Evolutionary conservation across 2,113 vertebrate genomes (phyloP).

Genomic region (Capreolus pygargus): DNA sequence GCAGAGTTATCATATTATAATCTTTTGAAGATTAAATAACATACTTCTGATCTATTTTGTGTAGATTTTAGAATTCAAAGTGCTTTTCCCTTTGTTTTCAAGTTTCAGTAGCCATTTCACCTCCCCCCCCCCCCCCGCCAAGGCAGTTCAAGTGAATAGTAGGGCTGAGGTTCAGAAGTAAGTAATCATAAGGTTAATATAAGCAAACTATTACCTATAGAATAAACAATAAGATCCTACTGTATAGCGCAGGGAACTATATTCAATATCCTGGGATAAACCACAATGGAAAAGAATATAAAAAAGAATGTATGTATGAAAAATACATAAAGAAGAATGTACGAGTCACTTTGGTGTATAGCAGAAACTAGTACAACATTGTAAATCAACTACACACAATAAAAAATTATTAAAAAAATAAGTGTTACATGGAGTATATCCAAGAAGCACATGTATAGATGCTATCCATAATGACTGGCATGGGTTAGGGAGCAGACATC

Average conservation of each 20-base stretch:
- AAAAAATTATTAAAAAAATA: neutral
- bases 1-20: neutral
- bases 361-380: neutral
- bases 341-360: neutral
- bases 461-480: rapidly evolving
- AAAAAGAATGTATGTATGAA: neutral
- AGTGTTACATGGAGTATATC: neutral
- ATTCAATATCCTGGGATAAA: neutral
- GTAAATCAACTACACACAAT: neutral
- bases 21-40: neutral
- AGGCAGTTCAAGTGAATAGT: neutral
- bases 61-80: neutral
- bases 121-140: no score
- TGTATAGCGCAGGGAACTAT: neutral
- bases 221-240: neutral
- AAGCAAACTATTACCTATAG: neutral
- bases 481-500: neutral
- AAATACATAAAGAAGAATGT: neutral
- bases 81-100: neutral
- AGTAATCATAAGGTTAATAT: neutral
- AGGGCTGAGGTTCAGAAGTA: no score
- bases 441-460: rapidly evolving
- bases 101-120: neutral
- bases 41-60: neutral
- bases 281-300: neutral